These are phyloP conservation scores for Decapterus maruadsi DNA, from an alignment of 2,797 vertebrate genomes.

Conservation along the genomic window DNA sequence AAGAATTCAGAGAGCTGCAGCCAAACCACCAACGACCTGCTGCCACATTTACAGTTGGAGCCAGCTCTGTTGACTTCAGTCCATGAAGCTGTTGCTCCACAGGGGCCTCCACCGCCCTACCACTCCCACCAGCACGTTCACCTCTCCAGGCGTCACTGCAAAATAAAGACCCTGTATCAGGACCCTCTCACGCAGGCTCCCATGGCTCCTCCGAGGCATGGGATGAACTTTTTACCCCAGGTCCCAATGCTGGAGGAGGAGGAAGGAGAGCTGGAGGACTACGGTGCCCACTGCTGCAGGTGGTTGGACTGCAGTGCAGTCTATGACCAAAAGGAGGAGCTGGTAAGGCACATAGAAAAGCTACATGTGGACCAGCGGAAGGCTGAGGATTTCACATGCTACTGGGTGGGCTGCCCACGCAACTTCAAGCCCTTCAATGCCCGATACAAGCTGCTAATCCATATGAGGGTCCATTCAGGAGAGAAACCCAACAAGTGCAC, in stretches of 20 bases:
- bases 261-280: slow-evolving; percentile 88
- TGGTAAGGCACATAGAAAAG: slow-evolving; percentile 96
- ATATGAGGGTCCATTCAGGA: slow-evolving; percentile 99
- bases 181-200: slow-evolving; percentile 44
- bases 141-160: slow-evolving; percentile 63
- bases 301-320: slow-evolving; percentile 92
- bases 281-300: slow-evolving; percentile 86
- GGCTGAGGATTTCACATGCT: slow-evolving; percentile 96
- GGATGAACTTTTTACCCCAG: slow-evolving; percentile 74
- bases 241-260: slow-evolving; percentile 87
- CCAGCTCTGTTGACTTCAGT: slow-evolving; percentile 58
- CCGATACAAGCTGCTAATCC: slow-evolving; percentile 97
- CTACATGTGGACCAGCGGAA: slow-evolving; percentile 96
- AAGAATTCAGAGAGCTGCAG: slow-evolving; percentile 74
- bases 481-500: slow-evolving; percentile 99
- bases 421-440: slow-evolving; percentile 96
- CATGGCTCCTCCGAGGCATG: slow-evolving; percentile 59
- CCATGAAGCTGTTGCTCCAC: slow-evolving; percentile 75
- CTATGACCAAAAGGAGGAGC: slow-evolving; percentile 93
- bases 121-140: slow-evolving; percentile 88
- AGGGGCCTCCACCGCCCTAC: slow-evolving; percentile 93
- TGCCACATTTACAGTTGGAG: slow-evolving; percentile 66
- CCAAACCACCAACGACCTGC: slow-evolving; percentile 74
- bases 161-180: slow-evolving; percentile 52
- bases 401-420: slow-evolving; percentile 94